phyloP scores from a whole-genome alignment of 2,888 invertebrate species.

The Napeogenes sylphis region DNA sequence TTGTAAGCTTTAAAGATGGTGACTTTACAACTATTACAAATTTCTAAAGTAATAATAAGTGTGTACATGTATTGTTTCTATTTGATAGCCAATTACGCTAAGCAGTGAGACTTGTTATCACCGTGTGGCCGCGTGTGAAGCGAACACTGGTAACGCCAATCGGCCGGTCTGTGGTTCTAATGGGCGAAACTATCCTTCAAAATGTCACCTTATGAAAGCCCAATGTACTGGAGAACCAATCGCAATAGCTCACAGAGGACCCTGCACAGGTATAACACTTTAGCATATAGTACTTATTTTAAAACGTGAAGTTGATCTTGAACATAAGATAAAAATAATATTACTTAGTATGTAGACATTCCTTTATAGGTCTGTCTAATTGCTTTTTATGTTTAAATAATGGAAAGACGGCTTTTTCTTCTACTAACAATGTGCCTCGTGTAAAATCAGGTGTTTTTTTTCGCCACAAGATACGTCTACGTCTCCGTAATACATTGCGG shows the following conservation, averaged over 20 bases:
- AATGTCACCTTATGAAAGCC: slow-evolving; percentile 86
- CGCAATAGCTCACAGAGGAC: slow-evolving; percentile 84
- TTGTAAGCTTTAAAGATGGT: neutral
- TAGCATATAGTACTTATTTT: neutral
- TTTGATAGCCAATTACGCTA: slow-evolving; percentile 40
- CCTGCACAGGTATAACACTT: slow-evolving; percentile 81
- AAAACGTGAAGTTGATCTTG: slow-evolving; percentile 18
- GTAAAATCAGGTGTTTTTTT: too few relatives aligned
- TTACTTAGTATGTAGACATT: too few relatives aligned
- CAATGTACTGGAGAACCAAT: slow-evolving; percentile 87
- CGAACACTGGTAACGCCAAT: slow-evolving; percentile 47
- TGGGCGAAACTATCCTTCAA: slow-evolving; percentile 87
- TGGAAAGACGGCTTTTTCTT: too few relatives aligned
- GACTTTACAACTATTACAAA: neutral
- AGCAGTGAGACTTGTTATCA: slow-evolving; percentile 49
- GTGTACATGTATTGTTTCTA: slow-evolving; percentile 15
- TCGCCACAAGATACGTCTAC: too few relatives aligned
- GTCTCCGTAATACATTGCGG: too few relatives aligned
- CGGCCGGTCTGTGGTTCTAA: slow-evolving; percentile 87
- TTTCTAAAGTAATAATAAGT: neutral
- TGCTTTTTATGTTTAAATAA: too few relatives aligned
- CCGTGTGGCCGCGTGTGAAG: slow-evolving; percentile 65
- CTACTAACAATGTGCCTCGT: too few relatives aligned
- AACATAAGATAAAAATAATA: too few relatives aligned
- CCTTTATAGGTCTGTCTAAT: too few relatives aligned